Evolutionary conservation across 1,140 invertebrate species (phyloP).

Genomic region (Magallana gigas): DNA sequence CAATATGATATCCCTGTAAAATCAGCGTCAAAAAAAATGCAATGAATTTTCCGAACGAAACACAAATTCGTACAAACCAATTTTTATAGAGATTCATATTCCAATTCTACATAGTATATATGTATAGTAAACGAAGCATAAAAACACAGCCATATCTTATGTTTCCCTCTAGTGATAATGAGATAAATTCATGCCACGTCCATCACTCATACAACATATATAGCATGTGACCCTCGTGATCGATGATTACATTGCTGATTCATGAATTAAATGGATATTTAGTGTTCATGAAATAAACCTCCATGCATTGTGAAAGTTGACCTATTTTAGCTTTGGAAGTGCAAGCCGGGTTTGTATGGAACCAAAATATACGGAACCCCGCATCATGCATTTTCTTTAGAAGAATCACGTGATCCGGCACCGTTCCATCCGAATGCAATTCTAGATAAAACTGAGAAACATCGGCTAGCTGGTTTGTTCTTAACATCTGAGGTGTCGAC

Average conservation of each 20-base stretch:
- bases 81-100: too few relatives aligned
- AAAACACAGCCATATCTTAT: too few relatives aligned
- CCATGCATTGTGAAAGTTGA: background rate
- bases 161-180: too few relatives aligned
- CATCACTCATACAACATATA: too few relatives aligned
- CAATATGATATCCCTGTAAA: too few relatives aligned
- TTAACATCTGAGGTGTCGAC: background rate
- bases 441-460: conserved; percentile 31
- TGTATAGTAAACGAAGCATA: too few relatives aligned
- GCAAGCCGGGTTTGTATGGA: conserved; percentile 26
- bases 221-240: too few relatives aligned
- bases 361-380: conserved; percentile 40
- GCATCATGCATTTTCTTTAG: conserved; percentile 31
- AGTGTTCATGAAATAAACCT: conserved; percentile 33
- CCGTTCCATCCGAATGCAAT: background rate
- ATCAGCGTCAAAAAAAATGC: too few relatives aligned
- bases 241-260: background rate
- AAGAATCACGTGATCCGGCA: background rate
- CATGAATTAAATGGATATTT: conserved; percentile 2
- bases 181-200: too few relatives aligned
- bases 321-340: background rate
- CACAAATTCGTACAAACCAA: too few relatives aligned
- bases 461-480: background rate
- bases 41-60: too few relatives aligned
- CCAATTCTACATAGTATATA: too few relatives aligned